These are phyloP conservation scores for Nomia melanderi DNA, from an alignment of 1,140 invertebrate genomes.

Conservation along the genomic window DNA sequence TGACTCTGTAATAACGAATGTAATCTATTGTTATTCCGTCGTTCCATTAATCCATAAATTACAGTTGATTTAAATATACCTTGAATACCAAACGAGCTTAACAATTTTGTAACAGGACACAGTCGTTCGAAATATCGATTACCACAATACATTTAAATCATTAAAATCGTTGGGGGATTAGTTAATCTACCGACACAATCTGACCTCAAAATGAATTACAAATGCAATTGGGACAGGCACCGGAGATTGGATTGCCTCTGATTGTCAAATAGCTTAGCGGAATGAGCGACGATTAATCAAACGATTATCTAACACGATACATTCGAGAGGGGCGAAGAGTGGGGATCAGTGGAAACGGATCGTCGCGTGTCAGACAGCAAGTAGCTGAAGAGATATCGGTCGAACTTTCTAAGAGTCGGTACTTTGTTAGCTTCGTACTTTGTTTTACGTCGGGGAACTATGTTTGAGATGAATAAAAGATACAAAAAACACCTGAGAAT, in stretches of 20 bases:
- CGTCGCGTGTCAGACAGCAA: background rate
- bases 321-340: background rate
- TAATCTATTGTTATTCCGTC: too few species aligned
- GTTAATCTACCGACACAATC: too few species aligned
- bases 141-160: too few species aligned
- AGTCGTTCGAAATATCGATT: too few species aligned
- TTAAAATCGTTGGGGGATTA: too few species aligned
- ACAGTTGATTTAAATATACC: too few species aligned
- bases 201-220: conserved; percentile 6
- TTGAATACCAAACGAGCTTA: too few species aligned
- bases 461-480: too few species aligned
- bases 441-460: background rate
- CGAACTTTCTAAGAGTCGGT: background rate
- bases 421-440: background rate
- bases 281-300: conserved; percentile 1
- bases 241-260: background rate
- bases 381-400: background rate
- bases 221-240: background rate
- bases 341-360: background rate
- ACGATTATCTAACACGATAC: background rate
- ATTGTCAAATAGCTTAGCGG: background rate
- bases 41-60: too few species aligned
- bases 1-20: too few species aligned
- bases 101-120: too few species aligned
- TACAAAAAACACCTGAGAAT: too few species aligned